A percentile compares a stretch with the other conserved stretches of the same genome.
These are phyloP conservation scores for Plebejus melissa DNA, from an alignment of 2,888 invertebrate species.

Conservation along the genomic window DNA sequence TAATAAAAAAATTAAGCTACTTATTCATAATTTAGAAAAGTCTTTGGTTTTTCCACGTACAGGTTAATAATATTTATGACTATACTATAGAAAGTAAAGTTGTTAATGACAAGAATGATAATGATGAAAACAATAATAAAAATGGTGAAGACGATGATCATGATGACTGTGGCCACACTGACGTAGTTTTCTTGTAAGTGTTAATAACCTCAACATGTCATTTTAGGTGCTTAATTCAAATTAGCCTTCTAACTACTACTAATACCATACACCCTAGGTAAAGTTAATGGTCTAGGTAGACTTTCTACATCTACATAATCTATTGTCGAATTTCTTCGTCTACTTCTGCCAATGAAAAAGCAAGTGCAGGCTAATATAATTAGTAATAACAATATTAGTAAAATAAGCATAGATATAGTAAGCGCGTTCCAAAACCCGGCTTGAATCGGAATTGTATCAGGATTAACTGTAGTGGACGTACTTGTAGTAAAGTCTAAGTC, in stretches of 20 bases:
- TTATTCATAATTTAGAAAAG: background rate
- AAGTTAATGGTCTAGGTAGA: conserved; percentile 41
- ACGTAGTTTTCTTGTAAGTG: background rate
- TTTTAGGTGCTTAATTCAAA: background rate
- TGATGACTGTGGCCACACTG: background rate
- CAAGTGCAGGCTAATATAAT: conserved; percentile 33
- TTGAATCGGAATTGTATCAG: conserved; percentile 19
- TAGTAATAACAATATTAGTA: conserved; percentile 34
- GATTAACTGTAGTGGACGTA: conserved; percentile 7
- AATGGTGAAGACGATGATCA: background rate
- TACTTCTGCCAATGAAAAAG: conserved; percentile 36
- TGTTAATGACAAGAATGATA: no score
- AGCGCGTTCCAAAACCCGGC: conserved; percentile 35
- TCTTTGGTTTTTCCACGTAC: conserved; percentile 3
- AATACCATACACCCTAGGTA: conserved; percentile 44
- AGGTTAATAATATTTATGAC: background rate
- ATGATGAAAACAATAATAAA: background rate
- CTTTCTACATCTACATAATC: conserved; percentile 40
- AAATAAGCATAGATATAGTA: conserved; percentile 34
- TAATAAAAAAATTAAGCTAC: background rate
- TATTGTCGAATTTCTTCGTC: conserved; percentile 31
- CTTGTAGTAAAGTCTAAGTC: background rate
- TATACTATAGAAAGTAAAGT: background rate
- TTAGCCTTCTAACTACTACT: conserved; percentile 30
- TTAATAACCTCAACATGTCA: background rate